Evolutionary conservation across 2,113 vertebrate genomes (phyloP).

Genomic region (Podocnemis expansa): DNA sequence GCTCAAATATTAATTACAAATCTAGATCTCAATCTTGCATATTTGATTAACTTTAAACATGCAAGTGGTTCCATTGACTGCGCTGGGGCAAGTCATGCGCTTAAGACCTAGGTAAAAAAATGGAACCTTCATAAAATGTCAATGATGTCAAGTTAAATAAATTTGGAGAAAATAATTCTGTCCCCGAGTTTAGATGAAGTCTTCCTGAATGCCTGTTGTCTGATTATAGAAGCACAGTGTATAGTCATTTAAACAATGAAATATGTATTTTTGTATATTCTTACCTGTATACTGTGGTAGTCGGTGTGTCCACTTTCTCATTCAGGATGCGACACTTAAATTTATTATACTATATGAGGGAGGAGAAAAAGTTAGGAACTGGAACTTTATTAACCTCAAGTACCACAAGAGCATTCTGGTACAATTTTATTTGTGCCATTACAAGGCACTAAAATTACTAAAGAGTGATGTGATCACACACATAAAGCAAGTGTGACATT

Average conservation of each 20-base stretch:
- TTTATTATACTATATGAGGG: slow-evolving; percentile 76
- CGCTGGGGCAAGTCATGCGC: no score
- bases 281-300: slow-evolving; percentile 84
- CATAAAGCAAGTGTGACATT: background rate
- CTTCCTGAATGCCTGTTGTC: no score
- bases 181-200: background rate
- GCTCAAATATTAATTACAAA: background rate
- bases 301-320: slow-evolving; percentile 80
- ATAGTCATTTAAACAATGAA: background rate
- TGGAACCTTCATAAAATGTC: background rate
- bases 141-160: background rate
- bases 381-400: background rate
- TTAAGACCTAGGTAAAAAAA: background rate
- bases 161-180: background rate
- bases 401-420: background rate
- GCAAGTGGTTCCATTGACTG: no score
- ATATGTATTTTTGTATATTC: background rate
- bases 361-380: background rate
- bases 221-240: background rate
- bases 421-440: background rate
- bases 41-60: no score
- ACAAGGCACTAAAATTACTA: background rate
- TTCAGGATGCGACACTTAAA: slow-evolving; percentile 84
- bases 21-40: background rate
- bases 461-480: background rate